Conservation (phyloP, 2,888 invertebrate genomes). For the Hydrotaea diabolus region DNA sequence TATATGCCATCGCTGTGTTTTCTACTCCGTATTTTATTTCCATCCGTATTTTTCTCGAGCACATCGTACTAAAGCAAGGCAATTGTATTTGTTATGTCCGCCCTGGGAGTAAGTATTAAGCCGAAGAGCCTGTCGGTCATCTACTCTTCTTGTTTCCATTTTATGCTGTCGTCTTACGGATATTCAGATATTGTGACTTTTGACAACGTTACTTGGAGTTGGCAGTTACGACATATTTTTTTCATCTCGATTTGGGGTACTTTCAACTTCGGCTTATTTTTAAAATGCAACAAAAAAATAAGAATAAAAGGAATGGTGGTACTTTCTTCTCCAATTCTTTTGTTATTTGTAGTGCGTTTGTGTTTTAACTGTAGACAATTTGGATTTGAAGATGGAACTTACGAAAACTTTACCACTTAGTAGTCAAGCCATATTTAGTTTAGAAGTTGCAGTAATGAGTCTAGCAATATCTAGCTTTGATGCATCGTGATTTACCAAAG, state of each 20-base stretch:
- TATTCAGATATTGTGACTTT: neutral
- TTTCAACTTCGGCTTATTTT: neutral
- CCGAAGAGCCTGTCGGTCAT: conserved; percentile 5
- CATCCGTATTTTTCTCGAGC: neutral
- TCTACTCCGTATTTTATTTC: no score
- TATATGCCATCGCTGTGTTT: neutral
- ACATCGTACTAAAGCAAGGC: conserved; percentile 10
- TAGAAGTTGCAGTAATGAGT: no score
- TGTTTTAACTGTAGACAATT: no score
- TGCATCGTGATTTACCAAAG: no score
- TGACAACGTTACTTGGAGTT: conserved; percentile 9
- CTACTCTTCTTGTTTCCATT: neutral
- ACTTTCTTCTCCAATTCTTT: no score
- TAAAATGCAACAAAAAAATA: neutral
- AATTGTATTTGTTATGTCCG: neutral
- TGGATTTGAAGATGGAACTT: no score
- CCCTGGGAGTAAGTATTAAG: neutral
- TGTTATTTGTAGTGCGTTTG: no score
- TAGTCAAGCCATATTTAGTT: no score
- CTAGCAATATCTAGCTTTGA: no score
- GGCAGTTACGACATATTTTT: neutral
- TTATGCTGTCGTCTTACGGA: neutral
- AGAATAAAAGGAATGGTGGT: neutral
- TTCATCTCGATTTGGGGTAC: neutral
- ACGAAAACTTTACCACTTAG: no score